phyloP scores from a whole-genome alignment of 2,797 vertebrate species.

The Xerus rutilus region DNA sequence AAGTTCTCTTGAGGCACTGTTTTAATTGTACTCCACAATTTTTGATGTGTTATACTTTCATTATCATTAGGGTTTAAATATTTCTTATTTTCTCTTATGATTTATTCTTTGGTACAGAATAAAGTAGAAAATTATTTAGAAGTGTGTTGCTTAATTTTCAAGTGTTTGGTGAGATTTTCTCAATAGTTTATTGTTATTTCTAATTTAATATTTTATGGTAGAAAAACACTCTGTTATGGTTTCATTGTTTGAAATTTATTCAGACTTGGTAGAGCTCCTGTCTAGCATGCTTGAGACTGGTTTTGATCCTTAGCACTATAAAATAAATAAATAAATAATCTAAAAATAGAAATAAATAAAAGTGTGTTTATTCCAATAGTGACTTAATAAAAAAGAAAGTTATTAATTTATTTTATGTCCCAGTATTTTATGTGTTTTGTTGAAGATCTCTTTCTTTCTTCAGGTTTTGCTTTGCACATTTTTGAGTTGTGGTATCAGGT shows the following conservation, averaged over 20 bases:
- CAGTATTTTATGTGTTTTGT: not conserved
- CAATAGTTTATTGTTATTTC: not conserved
- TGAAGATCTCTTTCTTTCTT: not conserved
- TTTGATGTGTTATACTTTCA: not conserved
- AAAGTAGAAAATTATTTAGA: not conserved
- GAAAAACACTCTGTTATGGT: not conserved
- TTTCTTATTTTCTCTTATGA: constrained; percentile 14
- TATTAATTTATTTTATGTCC: not conserved
- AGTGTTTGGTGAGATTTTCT: not conserved
- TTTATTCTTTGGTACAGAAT: not conserved
- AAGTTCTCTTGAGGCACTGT: not conserved
- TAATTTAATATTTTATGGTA: constrained; percentile 30
- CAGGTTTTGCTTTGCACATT: not conserved
- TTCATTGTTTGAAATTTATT: not conserved
- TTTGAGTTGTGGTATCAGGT: not conserved
- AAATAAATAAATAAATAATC: not conserved
- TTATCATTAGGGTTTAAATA: constrained; percentile 8
- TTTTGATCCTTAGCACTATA: not conserved
- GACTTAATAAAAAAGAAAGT: not conserved
- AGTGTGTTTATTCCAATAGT: not conserved
- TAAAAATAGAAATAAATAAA: not conserved
- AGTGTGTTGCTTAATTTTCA: not conserved
- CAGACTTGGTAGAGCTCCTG: not conserved
- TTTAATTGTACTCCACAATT: not conserved
- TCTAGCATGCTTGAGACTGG: not conserved